A percentile compares a stretch with the other conserved stretches of the same genome.
Evolutionary conservation across 2,797 vertebrate genomes (phyloP).

Genomic region (Hafferia zeledoni): DNA sequence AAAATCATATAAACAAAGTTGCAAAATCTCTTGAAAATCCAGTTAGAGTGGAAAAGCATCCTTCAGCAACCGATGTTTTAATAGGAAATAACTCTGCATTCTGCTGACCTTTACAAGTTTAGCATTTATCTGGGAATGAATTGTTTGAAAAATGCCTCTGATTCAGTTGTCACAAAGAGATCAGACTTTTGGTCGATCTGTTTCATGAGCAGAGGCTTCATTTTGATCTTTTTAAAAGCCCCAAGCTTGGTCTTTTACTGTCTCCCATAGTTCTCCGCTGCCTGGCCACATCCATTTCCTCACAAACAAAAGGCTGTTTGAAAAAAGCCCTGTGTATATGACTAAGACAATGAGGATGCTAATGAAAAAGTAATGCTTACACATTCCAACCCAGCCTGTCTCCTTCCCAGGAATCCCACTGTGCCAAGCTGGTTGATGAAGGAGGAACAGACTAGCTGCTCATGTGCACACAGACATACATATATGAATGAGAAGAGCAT

Average conservation of each 20-base stretch:
- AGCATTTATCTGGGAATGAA: not conserved
- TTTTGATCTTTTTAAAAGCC: not conserved
- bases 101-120: constrained; percentile 28
- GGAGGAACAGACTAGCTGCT: not conserved
- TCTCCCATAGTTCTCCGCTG: not conserved
- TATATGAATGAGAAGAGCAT: not conserved
- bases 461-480: not conserved
- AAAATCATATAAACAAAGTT: not conserved
- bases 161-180: constrained; percentile 15
- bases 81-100: constrained; percentile 14
- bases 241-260: not conserved
- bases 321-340: not conserved
- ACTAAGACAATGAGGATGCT: not conserved
- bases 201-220: not conserved
- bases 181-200: not conserved
- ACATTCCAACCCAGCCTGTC: not conserved
- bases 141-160: constrained; percentile 27
- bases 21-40: not conserved
- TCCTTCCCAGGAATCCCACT: not conserved
- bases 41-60: not conserved
- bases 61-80: not conserved
- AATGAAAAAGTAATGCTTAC: not conserved
- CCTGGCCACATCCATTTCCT: not conserved
- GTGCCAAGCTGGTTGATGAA: not conserved
- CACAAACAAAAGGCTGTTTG: not conserved